Percentiles rank a stretch among this genome's conserved stretches.
Evolutionary conservation across 1,140 invertebrate genomes (phyloP).

Genomic region (Bombus superbus): DNA sequence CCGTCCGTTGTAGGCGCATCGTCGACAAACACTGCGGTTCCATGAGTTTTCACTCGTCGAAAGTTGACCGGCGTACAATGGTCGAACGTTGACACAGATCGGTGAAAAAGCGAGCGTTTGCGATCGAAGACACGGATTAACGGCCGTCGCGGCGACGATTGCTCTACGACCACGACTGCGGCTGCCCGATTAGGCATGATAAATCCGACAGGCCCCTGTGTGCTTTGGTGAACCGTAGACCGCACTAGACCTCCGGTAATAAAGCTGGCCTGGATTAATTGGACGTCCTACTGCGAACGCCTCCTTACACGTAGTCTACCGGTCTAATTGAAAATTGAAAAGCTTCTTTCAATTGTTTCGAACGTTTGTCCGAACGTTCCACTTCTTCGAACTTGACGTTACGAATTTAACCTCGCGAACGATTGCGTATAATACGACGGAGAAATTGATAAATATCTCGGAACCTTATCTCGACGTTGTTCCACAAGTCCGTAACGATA

Average conservation of each 20-base stretch:
- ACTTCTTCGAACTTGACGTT: too few species aligned
- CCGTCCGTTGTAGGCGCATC: neutral
- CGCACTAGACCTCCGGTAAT: conserved; percentile 1
- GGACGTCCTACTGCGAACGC: neutral
- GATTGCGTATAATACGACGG: too few species aligned
- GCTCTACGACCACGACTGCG: neutral
- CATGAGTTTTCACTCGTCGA: too few species aligned
- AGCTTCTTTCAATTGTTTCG: neutral
- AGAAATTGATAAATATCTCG: too few species aligned
- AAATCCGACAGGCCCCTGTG: conserved; percentile 6
- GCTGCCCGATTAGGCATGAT: conserved; percentile 16
- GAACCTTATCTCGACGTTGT: too few species aligned
- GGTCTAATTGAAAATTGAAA: neutral
- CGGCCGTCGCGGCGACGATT: conserved; percentile 12
- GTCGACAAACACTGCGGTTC: too few species aligned
- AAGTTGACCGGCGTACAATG: too few species aligned
- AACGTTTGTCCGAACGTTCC: too few species aligned
- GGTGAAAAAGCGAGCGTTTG: conserved; percentile 2
- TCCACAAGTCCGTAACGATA: too few species aligned
- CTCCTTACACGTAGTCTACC: neutral
- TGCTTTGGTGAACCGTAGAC: conserved; percentile 29
- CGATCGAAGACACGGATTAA: conserved; percentile 14
- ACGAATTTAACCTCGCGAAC: too few species aligned
- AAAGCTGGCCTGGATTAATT: conserved; percentile 17
- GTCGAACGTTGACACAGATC: neutral